Percentiles rank a stretch among this genome's conserved stretches.
phyloP scores from a whole-genome alignment of 1,140 invertebrate species.

The Leucophenga varia region DNA sequence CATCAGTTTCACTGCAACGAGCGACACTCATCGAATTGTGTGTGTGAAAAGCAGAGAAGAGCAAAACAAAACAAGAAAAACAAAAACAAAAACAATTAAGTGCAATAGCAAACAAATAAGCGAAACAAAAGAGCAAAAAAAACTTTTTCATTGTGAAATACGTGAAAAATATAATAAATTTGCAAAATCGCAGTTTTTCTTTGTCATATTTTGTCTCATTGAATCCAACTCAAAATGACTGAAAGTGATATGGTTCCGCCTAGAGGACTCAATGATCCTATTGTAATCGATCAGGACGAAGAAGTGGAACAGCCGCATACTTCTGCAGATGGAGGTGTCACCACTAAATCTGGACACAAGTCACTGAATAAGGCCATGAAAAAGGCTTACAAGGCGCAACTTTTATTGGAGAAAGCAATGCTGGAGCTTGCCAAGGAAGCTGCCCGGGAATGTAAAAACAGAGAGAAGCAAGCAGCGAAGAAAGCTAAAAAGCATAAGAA shows the following conservation, averaged over 20 bases:
- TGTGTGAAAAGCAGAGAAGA: not conserved
- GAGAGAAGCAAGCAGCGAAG: slow-evolving; percentile 22
- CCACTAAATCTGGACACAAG: slow-evolving; percentile 1
- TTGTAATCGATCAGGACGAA: slow-evolving; percentile 10
- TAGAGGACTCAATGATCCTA: too few species aligned
- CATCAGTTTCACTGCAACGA: slow-evolving; percentile 23
- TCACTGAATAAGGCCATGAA: slow-evolving; percentile 31
- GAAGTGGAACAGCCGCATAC: not conserved
- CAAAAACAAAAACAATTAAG: not conserved
- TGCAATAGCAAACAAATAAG: too few species aligned
- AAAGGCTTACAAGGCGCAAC: slow-evolving; percentile 30
- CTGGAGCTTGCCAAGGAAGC: slow-evolving; percentile 22
- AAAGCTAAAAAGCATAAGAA: slow-evolving; percentile 10
- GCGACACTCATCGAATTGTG: slow-evolving; percentile 20
- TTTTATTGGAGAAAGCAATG: slow-evolving; percentile 28
- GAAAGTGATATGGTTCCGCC: too few species aligned
- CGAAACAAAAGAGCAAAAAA: too few species aligned
- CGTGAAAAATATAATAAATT: too few species aligned
- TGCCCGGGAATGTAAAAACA: slow-evolving; percentile 5
- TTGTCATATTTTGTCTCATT: too few species aligned
- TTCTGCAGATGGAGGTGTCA: not conserved
- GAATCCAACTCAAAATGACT: slow-evolving; percentile 8
- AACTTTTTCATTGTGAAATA: not conserved
- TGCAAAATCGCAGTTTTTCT: too few species aligned
- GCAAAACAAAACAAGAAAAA: not conserved